Percentiles rank a stretch among this genome's conserved stretches.
Evolutionary conservation across 2,797 vertebrate genomes (phyloP).

Genomic region (Echiichthys vipera): DNA sequence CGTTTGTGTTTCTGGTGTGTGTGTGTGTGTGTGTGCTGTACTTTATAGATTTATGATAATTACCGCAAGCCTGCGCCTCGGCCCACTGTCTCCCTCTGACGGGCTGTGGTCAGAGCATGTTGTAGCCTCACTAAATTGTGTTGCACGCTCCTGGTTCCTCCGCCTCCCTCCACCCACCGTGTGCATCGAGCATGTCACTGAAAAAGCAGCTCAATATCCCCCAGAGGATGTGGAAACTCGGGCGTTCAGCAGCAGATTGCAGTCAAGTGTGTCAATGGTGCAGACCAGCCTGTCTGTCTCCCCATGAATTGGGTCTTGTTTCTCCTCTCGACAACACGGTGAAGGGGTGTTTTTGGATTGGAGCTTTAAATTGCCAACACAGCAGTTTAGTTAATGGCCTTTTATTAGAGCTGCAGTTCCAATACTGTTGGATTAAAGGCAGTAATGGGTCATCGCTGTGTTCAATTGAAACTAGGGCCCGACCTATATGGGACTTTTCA

Average conservation of each 20-base stretch:
- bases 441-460: not conserved
- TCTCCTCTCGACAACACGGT: slow-evolving; percentile 9
- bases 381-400: slow-evolving; percentile 12
- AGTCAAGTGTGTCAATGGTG: slow-evolving; percentile 55
- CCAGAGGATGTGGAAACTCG: slow-evolving; percentile 64
- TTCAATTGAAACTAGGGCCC: too few species aligned
- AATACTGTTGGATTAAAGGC: not conserved
- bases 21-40: slow-evolving; percentile 41
- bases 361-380: not conserved
- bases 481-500: too few species aligned
- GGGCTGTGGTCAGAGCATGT: slow-evolving; percentile 57
- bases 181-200: slow-evolving; percentile 63
- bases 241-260: slow-evolving; percentile 42
- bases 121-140: slow-evolving; percentile 66
- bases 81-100: slow-evolving; percentile 55
- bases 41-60: slow-evolving; percentile 83
- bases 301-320: not conserved
- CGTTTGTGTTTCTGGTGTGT: not conserved
- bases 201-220: slow-evolving; percentile 62
- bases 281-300: slow-evolving; percentile 36
- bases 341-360: slow-evolving; percentile 1
- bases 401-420: not conserved
- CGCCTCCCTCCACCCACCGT: slow-evolving; percentile 1
- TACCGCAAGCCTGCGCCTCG: slow-evolving; percentile 30
- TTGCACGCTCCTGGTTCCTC: slow-evolving; percentile 52